Conservation (phyloP, 1,140 invertebrate species). For the Parapsyche elsis region DNA sequence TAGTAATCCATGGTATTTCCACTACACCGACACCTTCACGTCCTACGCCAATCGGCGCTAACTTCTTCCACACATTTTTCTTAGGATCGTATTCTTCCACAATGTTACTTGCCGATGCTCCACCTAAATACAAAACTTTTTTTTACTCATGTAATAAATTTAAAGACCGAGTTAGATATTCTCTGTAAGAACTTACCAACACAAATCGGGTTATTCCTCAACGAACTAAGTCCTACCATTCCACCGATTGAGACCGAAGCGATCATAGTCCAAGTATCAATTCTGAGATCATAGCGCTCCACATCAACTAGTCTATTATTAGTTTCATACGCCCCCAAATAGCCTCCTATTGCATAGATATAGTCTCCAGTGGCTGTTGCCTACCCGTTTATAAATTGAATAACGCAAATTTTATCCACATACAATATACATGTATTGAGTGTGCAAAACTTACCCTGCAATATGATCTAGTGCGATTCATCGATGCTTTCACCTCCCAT, state of each 20-base stretch:
- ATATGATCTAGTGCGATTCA: background rate
- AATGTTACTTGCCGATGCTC: background rate
- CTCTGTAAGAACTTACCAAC: background rate
- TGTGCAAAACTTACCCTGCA: background rate
- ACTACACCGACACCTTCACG: background rate
- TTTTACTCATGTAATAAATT: too few relatives aligned
- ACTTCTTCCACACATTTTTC: background rate
- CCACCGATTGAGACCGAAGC: background rate
- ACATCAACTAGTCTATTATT: background rate
- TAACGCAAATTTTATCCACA: too few relatives aligned
- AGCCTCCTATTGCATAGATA: background rate
- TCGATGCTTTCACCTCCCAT: background rate
- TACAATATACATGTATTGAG: background rate
- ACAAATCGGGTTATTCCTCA: background rate
- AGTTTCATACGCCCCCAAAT: background rate
- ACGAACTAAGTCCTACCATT: background rate
- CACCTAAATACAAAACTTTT: background rate
- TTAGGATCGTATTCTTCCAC: background rate
- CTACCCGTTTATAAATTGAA: too few relatives aligned
- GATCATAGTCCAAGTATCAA: background rate
- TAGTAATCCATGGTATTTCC: background rate
- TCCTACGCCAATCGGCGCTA: background rate
- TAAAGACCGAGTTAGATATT: background rate
- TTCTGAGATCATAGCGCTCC: constrained; percentile 6
- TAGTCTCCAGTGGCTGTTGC: background rate